Conservation (phyloP, 2,113 vertebrate species). For the Melanostigma gelatinosum region DNA sequence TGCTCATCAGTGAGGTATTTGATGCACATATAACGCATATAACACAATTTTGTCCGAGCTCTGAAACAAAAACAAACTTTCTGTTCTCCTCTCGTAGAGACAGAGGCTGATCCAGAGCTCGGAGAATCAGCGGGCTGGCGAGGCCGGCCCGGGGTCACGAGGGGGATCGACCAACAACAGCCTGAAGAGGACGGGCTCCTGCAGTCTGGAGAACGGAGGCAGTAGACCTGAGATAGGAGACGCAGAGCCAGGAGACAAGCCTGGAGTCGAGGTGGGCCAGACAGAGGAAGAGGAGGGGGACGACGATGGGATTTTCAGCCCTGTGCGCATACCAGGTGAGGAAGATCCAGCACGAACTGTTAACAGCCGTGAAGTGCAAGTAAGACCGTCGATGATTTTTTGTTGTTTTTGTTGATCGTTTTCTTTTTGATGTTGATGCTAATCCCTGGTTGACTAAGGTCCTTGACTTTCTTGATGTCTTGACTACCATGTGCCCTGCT, state of each 20-base stretch:
- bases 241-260: slow-evolving; percentile 64
- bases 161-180: slow-evolving; percentile 67
- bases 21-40: not conserved
- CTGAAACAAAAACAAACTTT: not conserved
- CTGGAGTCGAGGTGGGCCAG: slow-evolving; percentile 52
- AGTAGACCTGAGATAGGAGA: slow-evolving; percentile 33
- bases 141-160: slow-evolving; percentile 48
- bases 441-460: not conserved
- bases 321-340: slow-evolving; percentile 81
- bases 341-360: not conserved
- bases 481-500: not conserved
- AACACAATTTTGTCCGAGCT: not conserved
- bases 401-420: not conserved
- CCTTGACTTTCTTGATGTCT: not conserved
- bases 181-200: slow-evolving; percentile 73
- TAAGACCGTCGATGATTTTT: not conserved
- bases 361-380: not conserved
- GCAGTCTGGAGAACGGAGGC: slow-evolving; percentile 80
- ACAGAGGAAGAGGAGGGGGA: slow-evolving; percentile 77
- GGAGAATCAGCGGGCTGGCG: slow-evolving; percentile 57
- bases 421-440: not conserved
- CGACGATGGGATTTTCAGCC: slow-evolving; percentile 75
- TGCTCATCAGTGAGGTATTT: slow-evolving; percentile 86
- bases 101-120: slow-evolving; percentile 78
- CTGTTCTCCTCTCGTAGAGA: slow-evolving; percentile 65